Evolutionary conservation across 1,140 invertebrate species (phyloP), one percentile per base, ranked within the genome.

Genomic region (Halyomorpha halys): DNA sequence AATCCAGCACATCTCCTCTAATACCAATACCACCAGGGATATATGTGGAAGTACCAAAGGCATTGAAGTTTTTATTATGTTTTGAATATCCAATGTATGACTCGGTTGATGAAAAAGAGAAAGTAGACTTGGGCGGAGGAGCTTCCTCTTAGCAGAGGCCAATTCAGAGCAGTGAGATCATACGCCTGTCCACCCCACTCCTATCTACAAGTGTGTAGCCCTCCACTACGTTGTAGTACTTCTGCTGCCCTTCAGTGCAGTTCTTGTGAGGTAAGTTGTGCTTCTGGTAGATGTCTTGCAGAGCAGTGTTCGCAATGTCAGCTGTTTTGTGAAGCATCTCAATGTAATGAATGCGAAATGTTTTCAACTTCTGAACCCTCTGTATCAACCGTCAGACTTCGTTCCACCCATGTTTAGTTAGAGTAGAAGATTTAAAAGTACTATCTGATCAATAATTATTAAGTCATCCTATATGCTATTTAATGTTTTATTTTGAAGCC

Each of bases 31-130:
- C 91, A 1, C 87, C 89, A 0, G 77, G 83, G 2, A 83, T 92
- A 53, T 95, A 94, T 73, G 81, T 83, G 0, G 86, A 89, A 73
- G 85, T 94, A 9, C 91, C 91, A 11, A 78, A 78, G 68, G 85
- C 85, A 59, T 72, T 94, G 11, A 94, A 93, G 73, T 90, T 85
- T 69, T 76, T 90, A 4, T 73, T 90, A 16, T 93, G 90, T 73
- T 94, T 89, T 72, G 91, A 94, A 72, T 91, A 85, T 73, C 90
- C 91, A 1, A 78, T 92, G 23, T 94, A 94, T 72, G 82, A 91
- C 70, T 88, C 84, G 15, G 76, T 87, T 62, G 79, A 82, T 27
- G 83, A 83, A 2, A 85, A 86, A 59, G 78, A 79, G 68, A 79
- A 66, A 23, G 30, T 53, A 13, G 65, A 66, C n/a, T 16, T 83